Conservation (phyloP, 2,888 invertebrate species). For the Rhyacophila evoluta region DNA sequence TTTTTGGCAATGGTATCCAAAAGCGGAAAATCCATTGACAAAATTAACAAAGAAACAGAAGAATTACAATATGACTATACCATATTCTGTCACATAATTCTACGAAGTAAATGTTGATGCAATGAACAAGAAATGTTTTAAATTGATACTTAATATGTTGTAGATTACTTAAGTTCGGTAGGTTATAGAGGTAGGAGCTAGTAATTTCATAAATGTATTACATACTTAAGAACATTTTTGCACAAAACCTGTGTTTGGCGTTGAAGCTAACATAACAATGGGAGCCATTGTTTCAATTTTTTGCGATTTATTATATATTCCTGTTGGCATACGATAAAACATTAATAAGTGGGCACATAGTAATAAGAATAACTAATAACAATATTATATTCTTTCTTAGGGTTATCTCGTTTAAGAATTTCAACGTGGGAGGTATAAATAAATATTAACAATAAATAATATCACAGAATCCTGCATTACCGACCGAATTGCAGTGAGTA, state of each 20-base stretch:
- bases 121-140: no score
- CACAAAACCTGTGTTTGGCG: background rate
- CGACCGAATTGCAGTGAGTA: background rate
- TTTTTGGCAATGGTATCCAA: no score
- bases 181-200: no score
- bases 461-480: background rate
- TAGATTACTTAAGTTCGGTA: no score
- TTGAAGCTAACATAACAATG: background rate
- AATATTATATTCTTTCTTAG: background rate
- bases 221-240: background rate
- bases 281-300: background rate
- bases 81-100: no score
- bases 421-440: background rate
- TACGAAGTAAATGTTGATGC: no score
- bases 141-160: no score
- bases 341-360: background rate
- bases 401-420: background rate
- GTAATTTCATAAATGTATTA: no score
- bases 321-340: background rate
- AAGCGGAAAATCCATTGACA: no score
- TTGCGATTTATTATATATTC: background rate
- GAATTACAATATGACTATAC: no score
- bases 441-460: constrained; percentile 11
- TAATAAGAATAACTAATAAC: background rate
- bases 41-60: no score